Percentiles rank a stretch among this genome's conserved stretches.
Evolutionary conservation across 1,140 invertebrate species (phyloP).

Genomic region (Centruroides vittatus): DNA sequence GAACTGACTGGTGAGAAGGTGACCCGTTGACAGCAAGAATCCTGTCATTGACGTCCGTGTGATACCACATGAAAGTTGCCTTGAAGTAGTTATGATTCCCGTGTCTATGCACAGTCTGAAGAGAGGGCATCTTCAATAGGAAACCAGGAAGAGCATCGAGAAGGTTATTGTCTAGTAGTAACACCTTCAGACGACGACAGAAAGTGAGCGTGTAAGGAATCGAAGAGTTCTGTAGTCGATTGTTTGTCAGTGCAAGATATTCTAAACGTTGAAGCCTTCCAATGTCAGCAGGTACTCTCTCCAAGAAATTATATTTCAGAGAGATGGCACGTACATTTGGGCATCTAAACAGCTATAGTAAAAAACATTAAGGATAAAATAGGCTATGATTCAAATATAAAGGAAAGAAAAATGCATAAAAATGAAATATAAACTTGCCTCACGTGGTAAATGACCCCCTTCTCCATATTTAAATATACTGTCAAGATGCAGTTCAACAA

Average conservation of each 20-base stretch:
- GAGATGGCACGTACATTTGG: conserved; percentile 30
- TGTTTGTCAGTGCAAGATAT: conserved; percentile 35
- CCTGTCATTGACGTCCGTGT: conserved; percentile 34
- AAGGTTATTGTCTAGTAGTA: conserved; percentile 35
- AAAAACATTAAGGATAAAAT: not conserved
- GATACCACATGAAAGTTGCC: conserved; percentile 40
- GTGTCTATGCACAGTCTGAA: conserved; percentile 36
- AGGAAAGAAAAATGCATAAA: not conserved
- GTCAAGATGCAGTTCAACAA: conserved; percentile 32
- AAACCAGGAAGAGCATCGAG: conserved; percentile 38
- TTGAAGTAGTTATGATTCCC: conserved; percentile 41
- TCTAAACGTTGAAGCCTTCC: conserved; percentile 32
- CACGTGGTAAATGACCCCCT: conserved; percentile 27
- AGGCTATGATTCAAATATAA: not conserved
- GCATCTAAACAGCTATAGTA: conserved; percentile 33
- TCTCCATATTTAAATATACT: conserved; percentile 33
- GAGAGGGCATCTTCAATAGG: conserved; percentile 29
- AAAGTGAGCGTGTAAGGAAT: conserved; percentile 35
- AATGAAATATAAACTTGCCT: conserved; percentile 21
- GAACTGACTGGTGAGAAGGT: conserved; percentile 2
- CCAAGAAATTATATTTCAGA: conserved; percentile 34
- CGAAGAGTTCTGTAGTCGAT: conserved; percentile 34
- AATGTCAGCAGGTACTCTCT: conserved; percentile 32
- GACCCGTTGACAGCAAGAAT: conserved; percentile 24
- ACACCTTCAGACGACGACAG: conserved; percentile 27